Evolutionary conservation across 2,113 vertebrate species (phyloP).

Genomic region (Channa argus): DNA sequence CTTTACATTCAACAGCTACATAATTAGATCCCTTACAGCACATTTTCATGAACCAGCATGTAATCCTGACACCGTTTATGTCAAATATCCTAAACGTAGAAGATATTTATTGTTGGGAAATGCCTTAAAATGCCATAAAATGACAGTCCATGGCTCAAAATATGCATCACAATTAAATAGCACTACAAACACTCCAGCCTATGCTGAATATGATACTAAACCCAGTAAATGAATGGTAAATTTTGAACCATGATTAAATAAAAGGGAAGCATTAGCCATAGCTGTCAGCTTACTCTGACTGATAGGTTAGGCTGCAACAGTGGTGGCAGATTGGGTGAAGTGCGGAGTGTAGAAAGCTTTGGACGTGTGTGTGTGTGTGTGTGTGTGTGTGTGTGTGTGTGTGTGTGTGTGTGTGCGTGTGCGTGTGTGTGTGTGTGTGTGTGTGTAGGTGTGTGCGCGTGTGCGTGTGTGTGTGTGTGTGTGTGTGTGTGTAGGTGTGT

Average conservation of each 20-base stretch:
- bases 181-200: conserved; percentile 26
- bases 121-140: conserved; percentile 32
- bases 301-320: conserved; percentile 58
- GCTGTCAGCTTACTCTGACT: conserved; percentile 71
- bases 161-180: conserved; percentile 24
- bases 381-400: conserved; percentile 30
- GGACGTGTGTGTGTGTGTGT: conserved; percentile 21
- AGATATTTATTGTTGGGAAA: conserved; percentile 12
- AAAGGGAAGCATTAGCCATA: conserved; percentile 71
- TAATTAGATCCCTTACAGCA: conserved; percentile 20
- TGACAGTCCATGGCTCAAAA: conserved; percentile 26
- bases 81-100: conserved; percentile 24
- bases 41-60: conserved; percentile 23
- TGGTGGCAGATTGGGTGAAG: conserved; percentile 56
- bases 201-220: conserved; percentile 44
- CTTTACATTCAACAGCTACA: background rate
- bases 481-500: too few relatives aligned
- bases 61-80: conserved; percentile 25
- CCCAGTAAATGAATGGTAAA: conserved; percentile 55
- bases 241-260: conserved; percentile 67
- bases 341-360: conserved; percentile 39
- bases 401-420: conserved; percentile 32
- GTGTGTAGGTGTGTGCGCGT: too few relatives aligned
- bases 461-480: conserved; percentile 23
- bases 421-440: conserved; percentile 21